These are phyloP conservation scores for Sphinx pinastri DNA, from an alignment of 2,888 invertebrate species.

Conservation along the genomic window DNA sequence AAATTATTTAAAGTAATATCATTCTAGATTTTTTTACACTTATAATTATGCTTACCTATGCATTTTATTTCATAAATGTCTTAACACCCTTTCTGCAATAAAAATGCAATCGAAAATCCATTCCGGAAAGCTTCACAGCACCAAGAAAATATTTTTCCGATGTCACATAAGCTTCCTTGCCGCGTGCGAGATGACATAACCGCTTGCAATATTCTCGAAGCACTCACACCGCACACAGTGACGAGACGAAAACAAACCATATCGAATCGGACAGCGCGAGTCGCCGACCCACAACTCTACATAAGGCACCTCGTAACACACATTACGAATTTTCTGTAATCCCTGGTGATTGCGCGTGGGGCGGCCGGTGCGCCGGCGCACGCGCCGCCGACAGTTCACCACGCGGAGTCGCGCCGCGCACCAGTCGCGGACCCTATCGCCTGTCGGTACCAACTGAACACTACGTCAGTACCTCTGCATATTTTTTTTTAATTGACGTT, in stretches of 20 bases:
- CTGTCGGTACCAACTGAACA: constrained; percentile 41
- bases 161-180: constrained; percentile 15
- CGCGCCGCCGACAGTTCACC: constrained; percentile 64
- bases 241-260: constrained; percentile 35
- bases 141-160: not conserved
- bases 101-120: not conserved
- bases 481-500: not conserved
- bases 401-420: constrained; percentile 75
- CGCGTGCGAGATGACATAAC: constrained; percentile 20
- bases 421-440: constrained; percentile 58
- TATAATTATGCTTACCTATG: too few relatives aligned
- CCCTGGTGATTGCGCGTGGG: constrained; percentile 53
- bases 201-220: constrained; percentile 26
- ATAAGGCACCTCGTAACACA: constrained; percentile 71
- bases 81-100: too few relatives aligned
- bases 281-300: constrained; percentile 64
- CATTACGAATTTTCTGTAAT: constrained; percentile 64
- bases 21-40: too few relatives aligned
- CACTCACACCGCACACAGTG: constrained; percentile 27
- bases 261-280: constrained; percentile 41
- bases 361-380: constrained; percentile 52
- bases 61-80: too few relatives aligned
- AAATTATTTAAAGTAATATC: too few relatives aligned
- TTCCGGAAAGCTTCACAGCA: not conserved
- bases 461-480: constrained; percentile 44